These are phyloP conservation scores for Stercorarius parasiticus DNA, from an alignment of 2,113 vertebrate genomes.

Conservation along the genomic window DNA sequence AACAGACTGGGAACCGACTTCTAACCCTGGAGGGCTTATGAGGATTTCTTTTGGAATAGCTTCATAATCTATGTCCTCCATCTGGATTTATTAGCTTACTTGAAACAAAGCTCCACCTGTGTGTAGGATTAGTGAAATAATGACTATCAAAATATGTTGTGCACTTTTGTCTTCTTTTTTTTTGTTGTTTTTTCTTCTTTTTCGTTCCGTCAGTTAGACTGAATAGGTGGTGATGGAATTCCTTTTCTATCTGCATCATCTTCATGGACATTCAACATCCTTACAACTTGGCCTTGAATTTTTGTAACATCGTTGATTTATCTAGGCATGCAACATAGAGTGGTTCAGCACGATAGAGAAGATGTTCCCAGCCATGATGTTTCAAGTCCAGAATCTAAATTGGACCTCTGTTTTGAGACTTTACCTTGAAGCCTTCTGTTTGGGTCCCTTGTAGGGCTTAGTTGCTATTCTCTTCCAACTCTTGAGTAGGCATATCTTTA, in stretches of 20 bases:
- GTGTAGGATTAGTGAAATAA: neutral
- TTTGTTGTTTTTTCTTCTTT: neutral
- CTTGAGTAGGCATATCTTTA: neutral
- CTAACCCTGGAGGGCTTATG: neutral
- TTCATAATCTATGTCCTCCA: neutral
- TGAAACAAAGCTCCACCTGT: neutral
- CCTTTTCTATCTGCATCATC: neutral
- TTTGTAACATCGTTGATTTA: neutral
- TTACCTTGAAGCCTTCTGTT: neutral
- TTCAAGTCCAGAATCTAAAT: neutral
- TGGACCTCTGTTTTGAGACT: neutral
- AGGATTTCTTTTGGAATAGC: neutral
- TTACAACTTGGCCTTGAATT: neutral
- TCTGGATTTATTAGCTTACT: neutral
- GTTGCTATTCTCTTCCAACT: neutral
- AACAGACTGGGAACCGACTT: neutral
- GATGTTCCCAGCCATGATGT: accelerated
- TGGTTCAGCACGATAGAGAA: neutral
- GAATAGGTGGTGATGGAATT: neutral
- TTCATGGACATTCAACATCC: neutral
- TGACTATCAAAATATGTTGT: neutral
- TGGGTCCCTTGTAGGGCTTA: neutral
- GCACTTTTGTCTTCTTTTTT: accelerated
- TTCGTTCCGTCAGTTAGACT: neutral
- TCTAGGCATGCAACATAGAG: neutral